Evolutionary conservation across 1,140 invertebrate species (phyloP).

Genomic region (Cephus cinctus): DNA sequence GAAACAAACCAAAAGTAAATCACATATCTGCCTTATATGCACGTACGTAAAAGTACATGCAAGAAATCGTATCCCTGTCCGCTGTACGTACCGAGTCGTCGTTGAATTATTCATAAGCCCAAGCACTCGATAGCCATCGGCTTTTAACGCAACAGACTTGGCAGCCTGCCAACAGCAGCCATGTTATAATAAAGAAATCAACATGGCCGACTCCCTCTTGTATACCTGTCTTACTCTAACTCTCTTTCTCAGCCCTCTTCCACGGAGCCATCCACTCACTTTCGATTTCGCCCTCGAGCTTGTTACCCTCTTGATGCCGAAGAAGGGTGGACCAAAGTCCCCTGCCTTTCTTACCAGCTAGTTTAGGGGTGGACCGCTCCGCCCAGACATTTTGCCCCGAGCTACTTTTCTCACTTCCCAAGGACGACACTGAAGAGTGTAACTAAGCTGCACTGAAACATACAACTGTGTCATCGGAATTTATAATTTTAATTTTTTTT

Average conservation of each 20-base stretch:
- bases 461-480: no score
- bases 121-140: conserved; percentile 34
- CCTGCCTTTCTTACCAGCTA: conserved; percentile 39
- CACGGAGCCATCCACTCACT: conserved; percentile 34
- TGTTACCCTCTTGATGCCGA: conserved; percentile 40
- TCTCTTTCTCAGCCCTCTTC: conserved; percentile 1
- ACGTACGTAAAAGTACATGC: no score
- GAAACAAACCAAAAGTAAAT: no score
- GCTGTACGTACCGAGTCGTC: not conserved
- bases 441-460: no score
- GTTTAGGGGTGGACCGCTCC: conserved; percentile 39
- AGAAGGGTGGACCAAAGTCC: conserved; percentile 30
- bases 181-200: conserved; percentile 50
- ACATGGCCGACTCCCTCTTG: conserved; percentile 39
- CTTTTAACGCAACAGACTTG: conserved; percentile 43
- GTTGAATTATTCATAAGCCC: conserved; percentile 43
- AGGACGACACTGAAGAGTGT: no score
- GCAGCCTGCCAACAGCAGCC: conserved; percentile 52
- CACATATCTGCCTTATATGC: no score
- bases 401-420: conserved; percentile 29
- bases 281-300: conserved; percentile 43
- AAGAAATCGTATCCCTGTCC: no score
- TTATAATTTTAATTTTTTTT: no score
- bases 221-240: conserved; percentile 1
- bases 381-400: conserved; percentile 34